Base-by-base conservation (phyloP, 2,797 vertebrate species). In the Anabas testudineus region DNA sequence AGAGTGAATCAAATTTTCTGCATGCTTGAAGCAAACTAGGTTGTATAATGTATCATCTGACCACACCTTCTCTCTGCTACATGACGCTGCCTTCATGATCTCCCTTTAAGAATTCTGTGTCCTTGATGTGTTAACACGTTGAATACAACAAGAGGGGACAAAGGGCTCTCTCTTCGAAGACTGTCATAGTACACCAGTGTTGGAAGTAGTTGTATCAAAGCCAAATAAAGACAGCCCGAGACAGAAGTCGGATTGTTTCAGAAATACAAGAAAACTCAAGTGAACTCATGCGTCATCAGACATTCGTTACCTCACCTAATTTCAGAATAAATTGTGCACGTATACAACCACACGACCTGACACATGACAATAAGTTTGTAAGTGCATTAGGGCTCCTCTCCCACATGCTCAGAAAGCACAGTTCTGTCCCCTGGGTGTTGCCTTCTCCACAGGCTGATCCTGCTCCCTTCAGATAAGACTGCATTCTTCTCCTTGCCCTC, bases 381-480 rank as follows among this genome's bases (percentile, higher is more conserved):
- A 43, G 67, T 58, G 63, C 66, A 9, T 60, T 9, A 21, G 76
- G 71, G 42, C 66, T 46, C 36, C 36, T 55, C 65, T 76, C 59
- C 53, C 56, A n/a, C 76, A 66, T 69, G 77, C 58, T 67, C 26
- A 41, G 48, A 74, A 56, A 66, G 57, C 66, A n/a, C 49, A 30
- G 59, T 72, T 64, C 59, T 24, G 49, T 62, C 30, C 84, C 64
- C 63, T 54, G 82, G 59, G 71, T 71, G 48, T 52, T 71, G 80
- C 69, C 72, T 69, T 80, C 81, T 84, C 67, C 67, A 57, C 34
- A 36, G 75, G 77, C 62, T 10, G 49, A 72, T 39, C 56, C 86
- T 90, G 86, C 80, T 52, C 58, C 3, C 2, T 68, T 84, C 75
- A 60, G 88, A 92, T 90, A 91, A 91, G 86, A 32, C 74, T 18